These are phyloP conservation scores for Coracias cyanogaster DNA, from an alignment of 2,797 vertebrate species.

Conservation along the genomic window DNA sequence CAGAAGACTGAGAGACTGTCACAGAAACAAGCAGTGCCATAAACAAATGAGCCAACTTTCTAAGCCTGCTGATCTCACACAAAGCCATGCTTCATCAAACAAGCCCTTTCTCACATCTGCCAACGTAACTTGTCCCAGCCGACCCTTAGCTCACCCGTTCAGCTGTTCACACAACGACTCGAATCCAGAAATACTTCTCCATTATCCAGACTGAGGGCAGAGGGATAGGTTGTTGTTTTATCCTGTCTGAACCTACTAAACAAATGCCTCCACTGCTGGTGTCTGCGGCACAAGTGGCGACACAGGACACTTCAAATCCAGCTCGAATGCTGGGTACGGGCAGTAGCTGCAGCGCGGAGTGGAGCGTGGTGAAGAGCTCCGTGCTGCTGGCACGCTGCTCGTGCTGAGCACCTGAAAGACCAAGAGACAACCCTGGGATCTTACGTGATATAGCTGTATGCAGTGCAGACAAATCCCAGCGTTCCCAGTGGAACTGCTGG, in stretches of 20 bases:
- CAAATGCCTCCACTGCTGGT: background rate
- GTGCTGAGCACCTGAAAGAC: background rate
- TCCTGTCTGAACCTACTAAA: background rate
- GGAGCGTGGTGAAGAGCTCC: background rate
- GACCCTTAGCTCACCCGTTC: constrained; percentile 8
- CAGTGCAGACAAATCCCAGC: background rate
- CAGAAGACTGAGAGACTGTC: background rate
- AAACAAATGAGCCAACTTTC: background rate
- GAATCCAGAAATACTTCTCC: background rate
- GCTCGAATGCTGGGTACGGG: background rate
- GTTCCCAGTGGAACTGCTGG: background rate
- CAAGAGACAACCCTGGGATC: background rate
- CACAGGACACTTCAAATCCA: too few species aligned
- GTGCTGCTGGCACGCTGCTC: background rate
- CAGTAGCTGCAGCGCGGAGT: too few species aligned
- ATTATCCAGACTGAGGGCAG: background rate
- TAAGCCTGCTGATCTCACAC: background rate
- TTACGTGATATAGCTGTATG: accelerated
- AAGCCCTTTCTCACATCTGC: background rate
- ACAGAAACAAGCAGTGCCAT: background rate
- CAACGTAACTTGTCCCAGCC: background rate
- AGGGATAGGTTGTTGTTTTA: background rate
- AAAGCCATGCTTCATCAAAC: background rate
- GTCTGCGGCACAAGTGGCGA: background rate
- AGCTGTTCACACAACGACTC: background rate